Conservation (phyloP, 2,113 vertebrate species). For the Leucopternis melanops region DNA sequence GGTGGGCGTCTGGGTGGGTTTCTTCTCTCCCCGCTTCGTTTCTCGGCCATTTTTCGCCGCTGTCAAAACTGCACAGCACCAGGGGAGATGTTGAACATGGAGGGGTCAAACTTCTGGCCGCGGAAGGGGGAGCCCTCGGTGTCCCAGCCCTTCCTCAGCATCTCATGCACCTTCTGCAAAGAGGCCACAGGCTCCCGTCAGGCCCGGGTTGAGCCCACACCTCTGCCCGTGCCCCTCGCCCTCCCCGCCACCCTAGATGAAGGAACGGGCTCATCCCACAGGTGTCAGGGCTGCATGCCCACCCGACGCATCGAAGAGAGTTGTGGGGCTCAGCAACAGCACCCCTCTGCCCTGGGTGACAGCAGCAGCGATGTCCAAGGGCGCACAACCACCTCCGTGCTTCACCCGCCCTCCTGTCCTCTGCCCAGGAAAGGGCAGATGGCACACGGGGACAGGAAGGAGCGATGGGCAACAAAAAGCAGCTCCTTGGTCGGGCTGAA, state of each 20-base stretch:
- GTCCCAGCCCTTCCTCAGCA: slow-evolving; percentile 99
- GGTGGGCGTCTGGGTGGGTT: too few species aligned
- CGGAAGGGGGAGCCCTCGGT: slow-evolving; percentile 94
- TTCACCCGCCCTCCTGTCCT: too few species aligned
- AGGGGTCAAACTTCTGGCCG: slow-evolving; percentile 92
- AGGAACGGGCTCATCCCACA: neutral
- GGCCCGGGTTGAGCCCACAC: fast-evolving
- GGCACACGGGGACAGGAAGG: neutral
- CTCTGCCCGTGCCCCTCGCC: fast-evolving
- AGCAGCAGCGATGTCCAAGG: neutral
- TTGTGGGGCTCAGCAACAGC: neutral
- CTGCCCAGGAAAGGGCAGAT: neutral
- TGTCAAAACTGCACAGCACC: slow-evolving; percentile 92
- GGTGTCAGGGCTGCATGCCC: fast-evolving
- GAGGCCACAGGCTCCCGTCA: neutral
- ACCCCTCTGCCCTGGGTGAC: neutral
- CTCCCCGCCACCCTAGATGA: neutral
- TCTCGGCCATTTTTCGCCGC: neutral
- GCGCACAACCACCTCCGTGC: neutral
- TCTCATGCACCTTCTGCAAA: slow-evolving; percentile 93
- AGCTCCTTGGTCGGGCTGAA: neutral
- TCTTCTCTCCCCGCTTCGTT: neutral
- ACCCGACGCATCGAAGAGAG: fast-evolving
- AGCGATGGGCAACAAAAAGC: fast-evolving
- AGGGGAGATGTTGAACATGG: slow-evolving; percentile 95